Evolutionary conservation across 2,888 invertebrate species (phyloP).

Genomic region (Fragum whitleyi): DNA sequence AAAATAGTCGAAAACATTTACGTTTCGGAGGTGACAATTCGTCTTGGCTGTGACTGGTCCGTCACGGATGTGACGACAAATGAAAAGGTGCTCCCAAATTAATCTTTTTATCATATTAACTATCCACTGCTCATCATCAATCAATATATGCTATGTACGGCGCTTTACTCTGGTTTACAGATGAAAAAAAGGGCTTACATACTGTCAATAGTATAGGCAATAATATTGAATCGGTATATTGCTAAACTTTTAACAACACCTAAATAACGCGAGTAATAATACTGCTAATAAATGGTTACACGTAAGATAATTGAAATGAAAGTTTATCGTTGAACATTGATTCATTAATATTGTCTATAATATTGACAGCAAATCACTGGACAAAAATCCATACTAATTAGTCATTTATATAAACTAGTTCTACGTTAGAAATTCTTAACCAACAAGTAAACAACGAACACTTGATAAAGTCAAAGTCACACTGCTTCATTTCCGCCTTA

Average conservation of each 20-base stretch:
- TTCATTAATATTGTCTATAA: neutral
- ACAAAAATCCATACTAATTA: neutral
- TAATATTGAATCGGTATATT: neutral
- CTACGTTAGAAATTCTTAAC: neutral
- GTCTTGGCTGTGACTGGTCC: too few species aligned
- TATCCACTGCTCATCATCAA: too few species aligned
- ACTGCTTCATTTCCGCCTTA: too few species aligned
- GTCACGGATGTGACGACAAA: too few species aligned
- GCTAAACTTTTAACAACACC: neutral
- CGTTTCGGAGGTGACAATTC: too few species aligned
- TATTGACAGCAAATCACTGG: neutral
- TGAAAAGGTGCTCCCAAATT: too few species aligned
- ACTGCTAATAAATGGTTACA: neutral
- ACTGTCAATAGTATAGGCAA: neutral
- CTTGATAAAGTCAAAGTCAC: neutral
- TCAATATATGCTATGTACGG: too few species aligned
- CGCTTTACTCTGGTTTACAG: too few species aligned
- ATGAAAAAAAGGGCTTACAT: neutral
- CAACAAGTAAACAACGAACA: neutral
- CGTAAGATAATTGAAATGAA: neutral
- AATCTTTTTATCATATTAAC: too few species aligned
- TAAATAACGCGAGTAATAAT: neutral
- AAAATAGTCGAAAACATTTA: too few species aligned
- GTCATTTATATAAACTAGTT: neutral
- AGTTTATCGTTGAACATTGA: neutral